These are phyloP conservation scores for Noctua comes DNA, from an alignment of 2,888 invertebrate species.

Conservation along the genomic window DNA sequence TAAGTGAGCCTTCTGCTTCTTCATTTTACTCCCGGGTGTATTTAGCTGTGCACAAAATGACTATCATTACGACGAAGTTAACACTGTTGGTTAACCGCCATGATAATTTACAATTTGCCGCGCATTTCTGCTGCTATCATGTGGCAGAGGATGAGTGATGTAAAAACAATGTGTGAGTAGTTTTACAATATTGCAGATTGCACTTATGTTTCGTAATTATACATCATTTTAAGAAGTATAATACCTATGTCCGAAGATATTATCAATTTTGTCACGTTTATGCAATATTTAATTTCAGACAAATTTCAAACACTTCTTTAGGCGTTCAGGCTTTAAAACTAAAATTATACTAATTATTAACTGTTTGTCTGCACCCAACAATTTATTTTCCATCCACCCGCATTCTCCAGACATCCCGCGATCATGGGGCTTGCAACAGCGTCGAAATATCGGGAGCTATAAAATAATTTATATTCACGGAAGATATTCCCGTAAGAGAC, in stretches of 20 bases:
- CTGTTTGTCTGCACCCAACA: too few species aligned
- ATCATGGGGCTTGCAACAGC: too few species aligned
- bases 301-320: too few species aligned
- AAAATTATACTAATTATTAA: too few species aligned
- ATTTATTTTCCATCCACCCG: too few species aligned
- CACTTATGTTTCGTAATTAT: conserved; percentile 21
- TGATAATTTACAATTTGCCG: conserved; percentile 61
- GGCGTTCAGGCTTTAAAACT: too few species aligned
- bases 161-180: conserved; percentile 4
- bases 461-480: too few species aligned
- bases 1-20: conserved; percentile 10
- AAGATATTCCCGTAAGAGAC: too few species aligned
- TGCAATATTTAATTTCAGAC: not conserved
- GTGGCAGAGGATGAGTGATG: conserved; percentile 3
- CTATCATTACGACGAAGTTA: conserved; percentile 57
- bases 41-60: conserved; percentile 52
- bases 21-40: conserved; percentile 5
- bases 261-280: not conserved
- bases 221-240: not conserved
- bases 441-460: too few species aligned
- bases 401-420: too few species aligned
- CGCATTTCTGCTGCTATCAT: conserved; percentile 41
- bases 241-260: not conserved
- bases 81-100: conserved; percentile 61
- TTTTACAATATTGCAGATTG: conserved; percentile 15